Base-by-base conservation (phyloP, 2,888 invertebrate genomes). In the Girardia tigrina region DNA sequence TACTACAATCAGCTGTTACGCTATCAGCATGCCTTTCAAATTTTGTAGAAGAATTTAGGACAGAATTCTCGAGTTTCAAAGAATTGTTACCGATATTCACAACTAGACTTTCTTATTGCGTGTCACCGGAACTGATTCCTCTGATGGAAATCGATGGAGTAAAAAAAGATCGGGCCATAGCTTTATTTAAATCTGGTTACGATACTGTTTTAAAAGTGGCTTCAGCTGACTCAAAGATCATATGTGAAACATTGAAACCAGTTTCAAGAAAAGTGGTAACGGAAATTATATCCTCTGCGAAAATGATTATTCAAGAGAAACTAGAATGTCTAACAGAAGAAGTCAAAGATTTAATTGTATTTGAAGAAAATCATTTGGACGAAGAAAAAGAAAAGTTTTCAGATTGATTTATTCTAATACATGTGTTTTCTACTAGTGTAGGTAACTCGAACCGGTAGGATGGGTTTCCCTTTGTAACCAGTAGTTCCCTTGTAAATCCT, bases 141-240 rank as follows among this genome's bases (percentile, higher is more conserved):
- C 86, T 97, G 26, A 88, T 95, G 89, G 90, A 92, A 79, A 86
- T 95, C 79, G 94, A 94, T 0, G 88, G 89, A 26, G 92, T 95
- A 1, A 91, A 90, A 86, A 89, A 90, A 85, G 90, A 89, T 78
- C 88, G 94, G 78, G 94, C 94, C 0, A 87, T 88, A 78, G 91
- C 92, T 83, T 85, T 95, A 71, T 89, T 88, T 82, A 88, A 88
- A 42, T 91, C 91, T 0, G 94, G 94, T 0, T 94, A 88, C 84
- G 89, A 88, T 83, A 88, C 88, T 0, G n/a, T 56, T 56, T n/a
- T 56, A 4, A 56, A 56, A 56, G 23, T 56, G n/a, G 56, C 56
- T 20, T 56, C 56, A 56, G 56, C 56, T 4, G 56, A 56, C n/a
- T 56, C 56, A 2, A n/a, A 23, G n/a, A 2, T 23, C 23, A 6